A percentile compares a stretch with the other conserved stretches of the same genome.
These are phyloP conservation scores for Masnerella sp. DNA, from an alignment of 2,888 invertebrate genomes.

Conservation along the genomic window DNA sequence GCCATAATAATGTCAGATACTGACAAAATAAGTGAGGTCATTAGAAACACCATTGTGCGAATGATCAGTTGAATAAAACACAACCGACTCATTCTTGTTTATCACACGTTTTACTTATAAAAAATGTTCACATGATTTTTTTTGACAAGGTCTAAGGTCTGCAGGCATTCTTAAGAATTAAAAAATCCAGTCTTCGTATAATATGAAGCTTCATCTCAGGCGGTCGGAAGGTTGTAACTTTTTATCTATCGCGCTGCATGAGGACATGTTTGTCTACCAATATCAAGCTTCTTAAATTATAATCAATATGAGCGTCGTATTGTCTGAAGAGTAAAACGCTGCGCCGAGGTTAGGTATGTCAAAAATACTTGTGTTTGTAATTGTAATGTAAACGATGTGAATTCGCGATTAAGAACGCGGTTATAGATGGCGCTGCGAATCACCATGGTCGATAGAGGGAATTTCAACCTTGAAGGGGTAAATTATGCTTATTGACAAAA, in stretches of 20 bases:
- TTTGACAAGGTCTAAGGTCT: no score
- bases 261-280: slow-evolving; percentile 1
- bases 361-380: no score
- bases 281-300: slow-evolving; percentile 6
- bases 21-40: slow-evolving; percentile 19
- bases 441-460: background rate
- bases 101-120: background rate
- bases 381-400: background rate
- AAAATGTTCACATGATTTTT: background rate
- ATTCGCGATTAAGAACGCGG: background rate
- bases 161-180: no score
- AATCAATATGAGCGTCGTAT: slow-evolving; percentile 13
- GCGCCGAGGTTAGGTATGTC: slow-evolving; percentile 15
- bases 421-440: slow-evolving; percentile 11
- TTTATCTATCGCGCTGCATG: background rate
- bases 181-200: no score
- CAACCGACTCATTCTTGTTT: slow-evolving; percentile 8
- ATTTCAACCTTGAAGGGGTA: no score
- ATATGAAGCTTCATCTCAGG: slow-evolving; percentile 13
- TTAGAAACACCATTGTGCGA: slow-evolving; percentile 14
- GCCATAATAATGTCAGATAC: slow-evolving; percentile 4
- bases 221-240: background rate
- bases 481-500: no score
- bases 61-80: slow-evolving; percentile 1
- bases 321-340: background rate